Conservation (phyloP, 2,113 vertebrate genomes). For the Crocuta crocuta region DNA sequence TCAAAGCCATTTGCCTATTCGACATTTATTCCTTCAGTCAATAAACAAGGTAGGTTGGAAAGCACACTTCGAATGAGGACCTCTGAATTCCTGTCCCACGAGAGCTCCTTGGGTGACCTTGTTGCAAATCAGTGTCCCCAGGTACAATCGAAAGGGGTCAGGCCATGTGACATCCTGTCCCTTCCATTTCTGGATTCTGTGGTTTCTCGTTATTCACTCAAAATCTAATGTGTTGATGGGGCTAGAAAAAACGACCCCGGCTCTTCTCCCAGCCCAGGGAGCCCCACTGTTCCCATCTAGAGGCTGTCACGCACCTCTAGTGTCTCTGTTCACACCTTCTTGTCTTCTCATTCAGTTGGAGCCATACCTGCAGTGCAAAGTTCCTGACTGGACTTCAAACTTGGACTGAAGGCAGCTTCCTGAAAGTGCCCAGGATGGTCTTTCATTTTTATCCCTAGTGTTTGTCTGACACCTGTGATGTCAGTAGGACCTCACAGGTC, state of each 20-base stretch:
- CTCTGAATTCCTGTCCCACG: not conserved
- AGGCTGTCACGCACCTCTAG: not conserved
- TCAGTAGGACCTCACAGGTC: not conserved
- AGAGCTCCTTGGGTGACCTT: not conserved
- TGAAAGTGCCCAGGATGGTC: not conserved
- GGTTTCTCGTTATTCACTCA: not conserved
- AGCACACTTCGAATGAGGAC: not conserved
- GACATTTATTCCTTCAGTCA: too few relatives aligned
- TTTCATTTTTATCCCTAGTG: not conserved
- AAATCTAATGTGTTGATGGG: not conserved
- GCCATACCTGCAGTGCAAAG: not conserved
- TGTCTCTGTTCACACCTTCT: not conserved
- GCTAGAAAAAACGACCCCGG: not conserved
- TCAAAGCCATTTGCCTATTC: not conserved
- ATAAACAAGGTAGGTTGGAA: not conserved
- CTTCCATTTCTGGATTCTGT: not conserved
- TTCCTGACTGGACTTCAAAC: not conserved
- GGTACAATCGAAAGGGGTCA: not conserved
- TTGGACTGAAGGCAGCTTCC: not conserved
- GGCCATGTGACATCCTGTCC: too few relatives aligned
- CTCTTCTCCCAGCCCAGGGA: too few relatives aligned
- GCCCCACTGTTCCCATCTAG: not conserved
- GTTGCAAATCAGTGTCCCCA: not conserved
- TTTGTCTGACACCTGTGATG: not conserved
- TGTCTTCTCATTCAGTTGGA: not conserved